Evolutionary conservation across 2,888 invertebrate species (phyloP).

Genomic region (Chelonus formosanus): DNA sequence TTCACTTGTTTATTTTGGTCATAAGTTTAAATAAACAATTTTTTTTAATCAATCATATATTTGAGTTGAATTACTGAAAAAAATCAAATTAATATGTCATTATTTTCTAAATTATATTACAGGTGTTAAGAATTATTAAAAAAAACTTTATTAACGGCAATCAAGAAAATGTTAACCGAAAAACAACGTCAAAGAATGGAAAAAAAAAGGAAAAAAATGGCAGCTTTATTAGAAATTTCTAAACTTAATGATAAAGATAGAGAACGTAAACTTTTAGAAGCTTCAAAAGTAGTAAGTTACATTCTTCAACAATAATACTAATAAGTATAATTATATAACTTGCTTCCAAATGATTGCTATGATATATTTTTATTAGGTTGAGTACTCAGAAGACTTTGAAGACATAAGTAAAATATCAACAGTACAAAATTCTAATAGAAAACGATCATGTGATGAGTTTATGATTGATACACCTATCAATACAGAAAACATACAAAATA

Average conservation of each 20-base stretch:
- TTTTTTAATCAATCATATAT: no score
- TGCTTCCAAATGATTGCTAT: neutral
- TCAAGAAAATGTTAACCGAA: slow-evolving; percentile 64
- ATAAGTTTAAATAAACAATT: no score
- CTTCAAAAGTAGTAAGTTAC: slow-evolving; percentile 41
- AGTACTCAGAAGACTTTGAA: neutral
- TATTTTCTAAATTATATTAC: neutral
- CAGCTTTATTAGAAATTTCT: slow-evolving; percentile 70
- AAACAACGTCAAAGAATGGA: slow-evolving; percentile 70
- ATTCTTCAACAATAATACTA: neutral
- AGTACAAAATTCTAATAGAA: slow-evolving; percentile 45
- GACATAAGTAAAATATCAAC: slow-evolving; percentile 24
- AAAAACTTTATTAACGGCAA: slow-evolving; percentile 12
- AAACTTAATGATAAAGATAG: slow-evolving; percentile 72
- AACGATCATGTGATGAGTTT: slow-evolving; percentile 45
- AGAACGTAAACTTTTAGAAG: slow-evolving; percentile 52
- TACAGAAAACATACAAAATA: slow-evolving; percentile 17
- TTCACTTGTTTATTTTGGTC: no score
- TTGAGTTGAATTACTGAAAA: no score
- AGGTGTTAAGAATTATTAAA: slow-evolving; percentile 28
- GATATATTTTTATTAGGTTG: neutral
- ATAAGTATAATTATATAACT: neutral
- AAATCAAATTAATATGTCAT: no score
- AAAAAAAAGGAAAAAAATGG: slow-evolving; percentile 73
- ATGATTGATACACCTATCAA: slow-evolving; percentile 24